Evolutionary conservation across 2,113 vertebrate genomes (phyloP), one percentile per base, ranked within the genome.

Genomic region (Ptyas mucosa): DNA sequence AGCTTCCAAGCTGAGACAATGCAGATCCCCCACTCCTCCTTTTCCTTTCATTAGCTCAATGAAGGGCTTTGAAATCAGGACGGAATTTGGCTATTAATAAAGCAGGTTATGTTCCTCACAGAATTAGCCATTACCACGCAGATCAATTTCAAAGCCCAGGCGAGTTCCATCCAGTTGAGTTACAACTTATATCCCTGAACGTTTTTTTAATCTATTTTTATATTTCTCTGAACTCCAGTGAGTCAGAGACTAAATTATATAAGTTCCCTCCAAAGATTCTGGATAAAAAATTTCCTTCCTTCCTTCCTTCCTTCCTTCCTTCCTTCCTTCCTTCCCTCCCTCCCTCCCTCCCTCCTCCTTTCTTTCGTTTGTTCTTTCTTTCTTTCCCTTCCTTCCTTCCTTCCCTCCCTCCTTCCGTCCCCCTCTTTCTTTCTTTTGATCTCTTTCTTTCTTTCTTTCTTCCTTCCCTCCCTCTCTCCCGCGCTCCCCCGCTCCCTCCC

Each of bases 41-140:
- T 81, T 49, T 34, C 24, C 64, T 57, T 89, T 93, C 91, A 75
- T 26, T 55, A 87, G 34, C 90, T 85, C 85, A 96, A 94, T 88
- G 51, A 90, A 0, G 86, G 92, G 7, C 89, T 90, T 43, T 21
- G 89, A 92, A 92, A 92, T 87, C 75, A 75, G 54, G 3, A 51
- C 91, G 89, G 93, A 91, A 94, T 89, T 53, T 93, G 85, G 64
- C 61, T 95, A 26, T 92, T 94, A 88, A 93, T 95, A 85, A 91
- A 92, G 34, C 24, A 64, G 23, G 21, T 57, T 89, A 61, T 89
- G 6, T 14, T 92, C 8, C 94, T 52, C 24, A 55, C 94, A 87
- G 93, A 93, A 93, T 90, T 51, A 91, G 18, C 92, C 87, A 14
- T 93, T 92, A 75, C 21, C 21, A 90, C n/a, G 88, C 34, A 1